Evolutionary conservation across 2,888 invertebrate species (phyloP).

Genomic region (Aspidapion aeneum): DNA sequence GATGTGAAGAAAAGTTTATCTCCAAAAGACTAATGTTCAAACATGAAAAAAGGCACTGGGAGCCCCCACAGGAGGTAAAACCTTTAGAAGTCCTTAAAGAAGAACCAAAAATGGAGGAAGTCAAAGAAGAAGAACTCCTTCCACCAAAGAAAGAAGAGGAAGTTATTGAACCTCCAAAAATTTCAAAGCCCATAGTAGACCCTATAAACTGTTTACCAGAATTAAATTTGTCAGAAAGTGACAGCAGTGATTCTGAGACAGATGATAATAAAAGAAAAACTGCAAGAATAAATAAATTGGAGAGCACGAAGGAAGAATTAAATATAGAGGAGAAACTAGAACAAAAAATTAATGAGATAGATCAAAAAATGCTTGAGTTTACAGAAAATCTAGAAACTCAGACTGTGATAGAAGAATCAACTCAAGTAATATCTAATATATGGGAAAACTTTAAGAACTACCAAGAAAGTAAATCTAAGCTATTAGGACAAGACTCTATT

Average conservation of each 20-base stretch:
- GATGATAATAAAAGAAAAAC: constrained; percentile 34
- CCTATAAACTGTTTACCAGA: constrained; percentile 68
- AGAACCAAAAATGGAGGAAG: constrained; percentile 23
- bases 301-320: constrained; percentile 3
- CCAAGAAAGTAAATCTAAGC: constrained; percentile 65
- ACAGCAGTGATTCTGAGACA: constrained; percentile 62
- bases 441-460: constrained; percentile 77
- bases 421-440: constrained; percentile 56
- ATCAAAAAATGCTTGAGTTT: neutral
- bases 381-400: constrained; percentile 16
- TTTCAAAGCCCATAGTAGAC: constrained; percentile 54
- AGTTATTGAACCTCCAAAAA: constrained; percentile 30
- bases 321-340: constrained; percentile 11
- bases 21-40: constrained; percentile 74
- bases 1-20: constrained; percentile 74
- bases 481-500: constrained; percentile 21
- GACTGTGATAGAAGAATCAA: constrained; percentile 6
- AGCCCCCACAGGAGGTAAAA: constrained; percentile 35
- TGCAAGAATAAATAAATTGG: constrained; percentile 10
- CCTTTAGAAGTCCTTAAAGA: constrained; percentile 25
- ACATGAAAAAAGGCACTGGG: constrained; percentile 63
- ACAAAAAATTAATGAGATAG: constrained; percentile 27
- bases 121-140: constrained; percentile 28
- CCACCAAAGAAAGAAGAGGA: constrained; percentile 33
- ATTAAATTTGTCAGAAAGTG: constrained; percentile 80